phyloP scores from a whole-genome alignment of 2,888 invertebrate species.

The Nephrotoma appendiculata region DNA sequence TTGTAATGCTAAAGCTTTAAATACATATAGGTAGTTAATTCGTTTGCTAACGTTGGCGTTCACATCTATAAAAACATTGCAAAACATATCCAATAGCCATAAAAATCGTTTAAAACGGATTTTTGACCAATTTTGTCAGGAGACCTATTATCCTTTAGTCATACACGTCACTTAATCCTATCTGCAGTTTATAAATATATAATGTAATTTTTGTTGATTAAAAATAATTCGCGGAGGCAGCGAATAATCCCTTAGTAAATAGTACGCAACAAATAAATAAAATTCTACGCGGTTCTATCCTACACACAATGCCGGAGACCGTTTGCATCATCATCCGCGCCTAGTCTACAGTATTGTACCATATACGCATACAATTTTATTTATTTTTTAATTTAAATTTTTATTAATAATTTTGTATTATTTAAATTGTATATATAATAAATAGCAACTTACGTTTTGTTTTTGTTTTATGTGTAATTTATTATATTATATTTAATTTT shows the following conservation, averaged over 20 bases:
- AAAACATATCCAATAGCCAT: no score
- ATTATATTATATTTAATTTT: neutral
- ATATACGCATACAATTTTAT: neutral
- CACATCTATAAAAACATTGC: no score
- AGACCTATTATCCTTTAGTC: neutral
- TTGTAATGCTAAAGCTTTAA: no score
- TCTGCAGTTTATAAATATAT: neutral
- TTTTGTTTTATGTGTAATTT: neutral
- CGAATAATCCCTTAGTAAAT: conserved; percentile 12
- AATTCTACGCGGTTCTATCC: neutral
- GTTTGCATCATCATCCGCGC: neutral
- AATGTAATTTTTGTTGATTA: neutral
- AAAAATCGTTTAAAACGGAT: no score
- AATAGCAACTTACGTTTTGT: neutral
- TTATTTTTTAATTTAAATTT: neutral
- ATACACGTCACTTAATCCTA: neutral
- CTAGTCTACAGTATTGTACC: no score
- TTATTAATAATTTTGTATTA: neutral
- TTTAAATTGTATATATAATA: neutral
- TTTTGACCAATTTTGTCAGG: no score
- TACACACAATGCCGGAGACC: neutral
- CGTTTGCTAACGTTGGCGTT: no score
- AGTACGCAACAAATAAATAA: neutral
- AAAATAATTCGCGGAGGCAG: conserved; percentile 15
- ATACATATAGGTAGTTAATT: no score